phyloP scores from a whole-genome alignment of 2,888 invertebrate genomes.

The Parnassius smintheus region DNA sequence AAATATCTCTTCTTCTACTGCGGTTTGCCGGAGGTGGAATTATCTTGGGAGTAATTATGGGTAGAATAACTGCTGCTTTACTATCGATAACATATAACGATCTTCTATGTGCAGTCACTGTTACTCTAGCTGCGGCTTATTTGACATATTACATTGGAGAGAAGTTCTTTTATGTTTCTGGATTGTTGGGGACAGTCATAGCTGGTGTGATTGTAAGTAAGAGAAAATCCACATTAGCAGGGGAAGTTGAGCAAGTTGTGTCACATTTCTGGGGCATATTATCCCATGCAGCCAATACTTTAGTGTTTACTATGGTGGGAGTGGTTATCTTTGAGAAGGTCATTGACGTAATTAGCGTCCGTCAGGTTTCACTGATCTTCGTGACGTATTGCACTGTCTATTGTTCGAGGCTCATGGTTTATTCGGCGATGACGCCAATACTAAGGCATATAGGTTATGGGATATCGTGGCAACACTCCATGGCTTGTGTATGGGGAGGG shows the following conservation, averaged over 20 bases:
- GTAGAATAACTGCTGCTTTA: slow-evolving; percentile 54
- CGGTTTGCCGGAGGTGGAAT: slow-evolving; percentile 65
- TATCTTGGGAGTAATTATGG: slow-evolving; percentile 62
- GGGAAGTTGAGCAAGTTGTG: slow-evolving; percentile 63
- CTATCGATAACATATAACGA: slow-evolving; percentile 66
- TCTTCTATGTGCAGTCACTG: slow-evolving; percentile 57
- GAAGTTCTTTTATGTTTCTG: slow-evolving; percentile 69
- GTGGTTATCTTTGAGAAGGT: slow-evolving; percentile 80
- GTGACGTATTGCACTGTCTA: slow-evolving; percentile 73
- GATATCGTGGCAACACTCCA: slow-evolving; percentile 78
- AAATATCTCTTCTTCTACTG: slow-evolving; percentile 57
- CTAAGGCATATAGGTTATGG: slow-evolving; percentile 80
- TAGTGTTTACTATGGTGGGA: slow-evolving; percentile 83
- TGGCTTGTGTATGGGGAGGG: slow-evolving; percentile 83
- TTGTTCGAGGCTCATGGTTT: slow-evolving; percentile 70
- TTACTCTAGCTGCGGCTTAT: slow-evolving; percentile 62
- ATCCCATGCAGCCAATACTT: slow-evolving; percentile 70
- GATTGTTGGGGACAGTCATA: slow-evolving; percentile 60
- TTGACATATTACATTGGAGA: slow-evolving; percentile 69
- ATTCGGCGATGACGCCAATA: slow-evolving; percentile 73
- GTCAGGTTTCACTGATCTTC: slow-evolving; percentile 62
- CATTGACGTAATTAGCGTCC: slow-evolving; percentile 61
- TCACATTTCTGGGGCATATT: slow-evolving; percentile 61
- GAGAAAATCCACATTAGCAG: slow-evolving; percentile 59
- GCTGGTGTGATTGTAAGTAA: slow-evolving; percentile 63